Percentiles rank a stretch among this genome's conserved stretches.
These are phyloP conservation scores for Eupithecia abbreviata DNA, from an alignment of 2,888 invertebrate species.

Conservation along the genomic window DNA sequence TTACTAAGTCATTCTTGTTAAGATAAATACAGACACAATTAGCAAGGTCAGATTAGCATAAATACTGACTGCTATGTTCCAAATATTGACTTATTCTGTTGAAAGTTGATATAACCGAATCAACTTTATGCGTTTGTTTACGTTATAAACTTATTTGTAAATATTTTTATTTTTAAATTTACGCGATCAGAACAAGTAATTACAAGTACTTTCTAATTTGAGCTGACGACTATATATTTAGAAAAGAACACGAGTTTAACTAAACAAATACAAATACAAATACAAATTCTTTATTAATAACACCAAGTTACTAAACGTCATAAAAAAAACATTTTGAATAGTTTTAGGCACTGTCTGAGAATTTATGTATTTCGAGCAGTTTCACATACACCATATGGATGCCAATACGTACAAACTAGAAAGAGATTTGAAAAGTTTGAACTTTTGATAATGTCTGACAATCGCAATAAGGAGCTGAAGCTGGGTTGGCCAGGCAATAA, in stretches of 20 bases:
- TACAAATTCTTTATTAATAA: too few species aligned
- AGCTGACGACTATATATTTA: too few species aligned
- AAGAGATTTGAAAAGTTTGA: too few species aligned
- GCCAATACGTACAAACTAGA: not conserved
- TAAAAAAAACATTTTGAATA: not conserved
- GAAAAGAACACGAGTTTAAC: too few species aligned
- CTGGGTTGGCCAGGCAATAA: not conserved
- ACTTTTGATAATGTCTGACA: not conserved
- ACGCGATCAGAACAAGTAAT: too few species aligned
- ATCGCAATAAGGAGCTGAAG: not conserved
- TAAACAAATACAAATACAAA: too few species aligned
- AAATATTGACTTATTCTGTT: slow-evolving; percentile 1
- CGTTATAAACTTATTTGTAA: not conserved
- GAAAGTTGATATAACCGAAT: not conserved
- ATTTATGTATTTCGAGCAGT: not conserved
- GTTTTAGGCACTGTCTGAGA: not conserved
- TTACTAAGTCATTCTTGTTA: slow-evolving; percentile 13
- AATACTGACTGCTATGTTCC: slow-evolving; percentile 2
- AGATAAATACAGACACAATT: slow-evolving; percentile 13
- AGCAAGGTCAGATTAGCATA: slow-evolving; percentile 5
- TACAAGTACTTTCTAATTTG: too few species aligned
- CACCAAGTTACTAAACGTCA: not conserved
- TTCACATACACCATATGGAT: not conserved
- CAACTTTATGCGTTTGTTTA: not conserved
- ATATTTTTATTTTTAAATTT: too few species aligned